phyloP scores from a whole-genome alignment of 2,113 vertebrate species.

The Paraplagusia blochii region DNA sequence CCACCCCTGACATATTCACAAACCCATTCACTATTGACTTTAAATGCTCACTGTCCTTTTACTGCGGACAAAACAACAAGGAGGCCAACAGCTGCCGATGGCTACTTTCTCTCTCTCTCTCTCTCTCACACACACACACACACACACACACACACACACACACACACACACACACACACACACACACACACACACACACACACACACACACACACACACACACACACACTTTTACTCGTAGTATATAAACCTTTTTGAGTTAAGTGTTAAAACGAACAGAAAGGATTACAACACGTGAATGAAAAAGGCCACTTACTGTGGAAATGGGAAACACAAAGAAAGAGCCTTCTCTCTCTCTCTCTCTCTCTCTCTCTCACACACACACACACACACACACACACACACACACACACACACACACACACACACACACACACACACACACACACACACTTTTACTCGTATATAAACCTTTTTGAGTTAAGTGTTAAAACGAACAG shows the following conservation, averaged over 20 bases:
- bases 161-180: background rate
- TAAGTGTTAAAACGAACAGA: background rate
- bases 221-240: background rate
- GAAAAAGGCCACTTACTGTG: constrained; percentile 50
- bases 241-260: background rate
- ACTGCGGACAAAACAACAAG: constrained; percentile 32
- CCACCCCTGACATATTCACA: background rate
- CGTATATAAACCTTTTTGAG: background rate
- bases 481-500: background rate
- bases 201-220: background rate
- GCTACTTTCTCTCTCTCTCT: too few relatives aligned
- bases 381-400: too few relatives aligned
- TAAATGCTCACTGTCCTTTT: background rate
- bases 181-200: background rate
- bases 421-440: too few relatives aligned
- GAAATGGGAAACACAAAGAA: constrained; percentile 51
- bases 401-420: too few relatives aligned
- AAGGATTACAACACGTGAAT: background rate
- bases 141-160: background rate
- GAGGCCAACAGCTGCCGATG: constrained; percentile 3
- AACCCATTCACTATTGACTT: background rate
- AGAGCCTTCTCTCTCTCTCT: too few relatives aligned
- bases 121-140: background rate
- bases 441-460: too few relatives aligned
- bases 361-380: constrained; percentile 9